These are phyloP conservation scores for Callaeas wilsoni DNA, from an alignment of 2,113 vertebrate species.

Conservation along the genomic window DNA sequence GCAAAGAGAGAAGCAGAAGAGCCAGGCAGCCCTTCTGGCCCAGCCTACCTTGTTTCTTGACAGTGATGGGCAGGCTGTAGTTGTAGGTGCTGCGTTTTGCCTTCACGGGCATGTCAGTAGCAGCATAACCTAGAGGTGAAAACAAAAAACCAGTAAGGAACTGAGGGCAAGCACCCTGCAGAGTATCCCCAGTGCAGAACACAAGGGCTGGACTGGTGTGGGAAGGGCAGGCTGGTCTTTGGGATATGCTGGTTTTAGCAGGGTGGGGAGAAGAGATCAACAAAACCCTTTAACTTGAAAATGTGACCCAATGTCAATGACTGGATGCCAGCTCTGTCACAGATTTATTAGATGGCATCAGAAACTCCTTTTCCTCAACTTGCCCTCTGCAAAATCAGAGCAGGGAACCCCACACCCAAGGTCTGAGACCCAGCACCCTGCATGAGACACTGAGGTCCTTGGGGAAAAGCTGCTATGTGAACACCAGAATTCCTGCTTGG, in stretches of 20 bases:
- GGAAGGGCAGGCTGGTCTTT: neutral
- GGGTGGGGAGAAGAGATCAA: neutral
- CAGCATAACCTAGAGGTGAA: conserved; percentile 74
- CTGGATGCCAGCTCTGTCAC: neutral
- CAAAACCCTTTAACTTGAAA: neutral
- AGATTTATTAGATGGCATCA: neutral
- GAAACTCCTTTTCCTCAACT: neutral
- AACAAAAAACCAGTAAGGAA: neutral
- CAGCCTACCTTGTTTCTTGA: conserved; percentile 86
- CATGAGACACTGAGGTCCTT: neutral
- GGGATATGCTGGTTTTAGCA: neutral
- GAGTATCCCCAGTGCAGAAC: neutral
- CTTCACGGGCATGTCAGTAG: conserved; percentile 88
- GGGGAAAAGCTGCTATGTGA: neutral
- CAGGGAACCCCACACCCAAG: neutral
- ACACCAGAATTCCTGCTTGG: neutral
- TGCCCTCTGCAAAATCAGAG: neutral
- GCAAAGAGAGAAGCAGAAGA: neutral
- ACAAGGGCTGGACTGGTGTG: neutral
- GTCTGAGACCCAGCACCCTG: neutral
- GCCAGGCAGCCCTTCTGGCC: neutral
- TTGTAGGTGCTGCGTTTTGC: conserved; percentile 91
- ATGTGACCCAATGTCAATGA: neutral
- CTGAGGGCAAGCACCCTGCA: neutral
- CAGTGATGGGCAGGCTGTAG: conserved; percentile 88